A percentile compares a stretch with the other conserved stretches of the same genome.
Conservation (phyloP, 64 coral and sea anemone genomes). For the Dendronephthya gigantea region DNA sequence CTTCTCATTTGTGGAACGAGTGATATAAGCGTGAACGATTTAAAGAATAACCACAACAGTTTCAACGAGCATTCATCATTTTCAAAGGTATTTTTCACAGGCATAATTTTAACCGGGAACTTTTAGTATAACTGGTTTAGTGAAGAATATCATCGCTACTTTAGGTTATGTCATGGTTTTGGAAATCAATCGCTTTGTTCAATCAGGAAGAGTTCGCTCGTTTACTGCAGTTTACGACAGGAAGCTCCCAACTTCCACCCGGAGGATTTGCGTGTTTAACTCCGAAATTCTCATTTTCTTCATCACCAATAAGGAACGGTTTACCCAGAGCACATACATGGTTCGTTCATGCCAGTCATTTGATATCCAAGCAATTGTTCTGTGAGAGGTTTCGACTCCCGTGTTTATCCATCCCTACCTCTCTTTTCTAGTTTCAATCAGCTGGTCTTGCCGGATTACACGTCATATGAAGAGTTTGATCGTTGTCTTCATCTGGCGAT, state of each 20-base stretch:
- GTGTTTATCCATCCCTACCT: no score
- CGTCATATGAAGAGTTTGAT: conserved; percentile 77
- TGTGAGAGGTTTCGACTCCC: background rate
- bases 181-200: conserved; percentile 74
- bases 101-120: background rate
- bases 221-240: conserved; percentile 84
- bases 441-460: conserved; percentile 68
- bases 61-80: background rate
- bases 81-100: conserved; percentile 6
- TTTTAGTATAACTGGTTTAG: background rate
- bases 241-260: conserved; percentile 87
- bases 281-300: conserved; percentile 62
- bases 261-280: conserved; percentile 77
- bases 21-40: conserved; percentile 72
- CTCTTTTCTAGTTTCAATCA: conserved; percentile 83
- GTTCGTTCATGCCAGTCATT: background rate
- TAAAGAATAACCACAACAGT: conserved; percentile 49
- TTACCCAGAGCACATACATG: conserved; percentile 86
- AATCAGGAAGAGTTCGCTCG: conserved; percentile 85
- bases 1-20: conserved; percentile 91
- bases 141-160: background rate
- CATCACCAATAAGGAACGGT: conserved; percentile 20
- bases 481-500: conserved; percentile 67
- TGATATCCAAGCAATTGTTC: no score
- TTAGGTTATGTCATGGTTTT: conserved; percentile 88